Conservation (phyloP, 2,888 invertebrate genomes). For the Tachina grossa region DNA sequence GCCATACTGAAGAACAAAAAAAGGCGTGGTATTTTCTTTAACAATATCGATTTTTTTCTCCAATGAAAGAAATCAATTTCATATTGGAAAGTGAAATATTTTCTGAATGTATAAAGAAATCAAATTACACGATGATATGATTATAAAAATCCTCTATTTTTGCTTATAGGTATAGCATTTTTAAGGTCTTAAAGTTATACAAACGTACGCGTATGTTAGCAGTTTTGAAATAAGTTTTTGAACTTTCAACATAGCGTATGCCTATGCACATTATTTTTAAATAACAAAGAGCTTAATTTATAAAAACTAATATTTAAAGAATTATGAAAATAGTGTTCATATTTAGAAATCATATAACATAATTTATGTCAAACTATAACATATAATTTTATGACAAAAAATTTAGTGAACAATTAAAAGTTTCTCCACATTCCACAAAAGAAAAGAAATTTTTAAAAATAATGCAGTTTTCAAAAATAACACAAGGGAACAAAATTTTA, state of each 20-base stretch:
- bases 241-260: not conserved
- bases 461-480: slow-evolving; percentile 1
- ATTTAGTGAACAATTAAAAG: not conserved
- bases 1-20: too few relatives aligned
- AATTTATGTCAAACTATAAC: not conserved
- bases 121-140: too few relatives aligned
- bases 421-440: slow-evolving; percentile 18
- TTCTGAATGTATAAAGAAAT: too few relatives aligned
- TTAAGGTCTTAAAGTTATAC: too few relatives aligned
- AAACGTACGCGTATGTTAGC: not conserved
- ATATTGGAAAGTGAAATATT: too few relatives aligned
- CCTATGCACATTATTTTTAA: not conserved
- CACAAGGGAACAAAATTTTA: not conserved
- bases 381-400: not conserved
- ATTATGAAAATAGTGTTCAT: not conserved
- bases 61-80: too few relatives aligned
- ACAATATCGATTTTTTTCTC: too few relatives aligned
- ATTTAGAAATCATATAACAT: not conserved
- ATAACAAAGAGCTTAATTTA: not conserved
- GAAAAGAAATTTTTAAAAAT: not conserved
- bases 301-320: not conserved
- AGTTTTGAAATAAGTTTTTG: not conserved
- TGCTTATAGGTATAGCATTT: too few relatives aligned
- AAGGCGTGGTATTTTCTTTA: too few relatives aligned
- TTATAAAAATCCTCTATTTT: too few relatives aligned